Conservation (phyloP, 2,888 invertebrate species). For the Glaucopsyche alexis region DNA sequence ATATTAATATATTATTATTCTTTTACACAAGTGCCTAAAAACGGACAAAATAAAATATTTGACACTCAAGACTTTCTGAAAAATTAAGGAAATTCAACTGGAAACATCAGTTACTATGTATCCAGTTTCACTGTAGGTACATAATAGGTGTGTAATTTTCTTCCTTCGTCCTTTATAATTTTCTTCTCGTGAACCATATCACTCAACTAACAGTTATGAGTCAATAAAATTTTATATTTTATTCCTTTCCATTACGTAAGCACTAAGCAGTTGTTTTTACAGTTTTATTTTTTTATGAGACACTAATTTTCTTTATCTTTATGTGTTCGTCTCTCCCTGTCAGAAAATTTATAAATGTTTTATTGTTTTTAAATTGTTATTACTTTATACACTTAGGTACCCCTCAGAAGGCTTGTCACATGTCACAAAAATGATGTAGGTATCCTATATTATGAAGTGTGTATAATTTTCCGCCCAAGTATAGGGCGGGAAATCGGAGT, state of each 20-base stretch:
- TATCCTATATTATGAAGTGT: background rate
- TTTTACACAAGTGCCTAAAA: background rate
- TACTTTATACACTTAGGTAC: background rate
- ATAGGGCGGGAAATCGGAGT: background rate
- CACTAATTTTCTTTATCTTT: background rate
- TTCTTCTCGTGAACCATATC: conserved; percentile 1
- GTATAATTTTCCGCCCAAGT: background rate
- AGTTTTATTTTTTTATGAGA: conserved; percentile 22
- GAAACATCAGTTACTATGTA: too few species aligned
- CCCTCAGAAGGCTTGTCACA: background rate
- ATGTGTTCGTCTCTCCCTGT: background rate
- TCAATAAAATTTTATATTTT: background rate
- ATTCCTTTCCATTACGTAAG: conserved; percentile 24
- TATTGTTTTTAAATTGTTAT: background rate
- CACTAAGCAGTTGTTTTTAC: conserved; percentile 7
- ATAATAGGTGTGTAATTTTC: too few species aligned
- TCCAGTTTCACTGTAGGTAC: background rate
- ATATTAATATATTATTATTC: too few species aligned
- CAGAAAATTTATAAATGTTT: background rate
- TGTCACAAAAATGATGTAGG: background rate
- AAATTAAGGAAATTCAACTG: too few species aligned
- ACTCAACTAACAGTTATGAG: background rate
- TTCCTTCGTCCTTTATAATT: background rate
- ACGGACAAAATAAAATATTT: background rate
- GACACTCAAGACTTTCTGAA: too few species aligned